Percentiles rank a stretch among this genome's conserved stretches.
These are phyloP conservation scores for Pollachius pollachius DNA, from an alignment of 2,113 vertebrate species.

Conservation along the genomic window DNA sequence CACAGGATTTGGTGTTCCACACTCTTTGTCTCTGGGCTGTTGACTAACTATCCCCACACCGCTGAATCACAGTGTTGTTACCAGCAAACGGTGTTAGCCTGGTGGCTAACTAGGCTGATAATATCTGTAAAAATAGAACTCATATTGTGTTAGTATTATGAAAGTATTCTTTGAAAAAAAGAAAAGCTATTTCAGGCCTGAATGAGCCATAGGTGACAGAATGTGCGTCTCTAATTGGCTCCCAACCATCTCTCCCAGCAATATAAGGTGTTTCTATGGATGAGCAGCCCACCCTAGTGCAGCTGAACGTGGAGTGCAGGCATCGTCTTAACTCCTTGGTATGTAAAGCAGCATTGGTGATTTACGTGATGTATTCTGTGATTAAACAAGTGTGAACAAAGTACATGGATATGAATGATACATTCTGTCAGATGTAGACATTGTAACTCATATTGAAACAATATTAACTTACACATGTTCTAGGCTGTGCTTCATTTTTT, in stretches of 20 bases:
- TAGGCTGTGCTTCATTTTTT: background rate
- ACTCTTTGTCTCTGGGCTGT: slow-evolving; percentile 6
- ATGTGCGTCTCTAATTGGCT: slow-evolving; percentile 57
- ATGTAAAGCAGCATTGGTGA: background rate
- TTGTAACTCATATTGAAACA: background rate
- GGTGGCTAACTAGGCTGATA: background rate
- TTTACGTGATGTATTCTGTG: background rate
- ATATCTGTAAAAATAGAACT: slow-evolving; percentile 5
- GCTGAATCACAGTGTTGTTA: slow-evolving; percentile 49
- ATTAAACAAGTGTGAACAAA: background rate
- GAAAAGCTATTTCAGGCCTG: slow-evolving; percentile 19
- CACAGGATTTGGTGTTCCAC: slow-evolving; percentile 24
- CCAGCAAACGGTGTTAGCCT: slow-evolving; percentile 36
- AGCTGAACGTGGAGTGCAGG: slow-evolving; percentile 15
- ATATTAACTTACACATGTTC: background rate
- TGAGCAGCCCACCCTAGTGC: slow-evolving; percentile 16
- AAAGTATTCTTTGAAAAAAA: slow-evolving; percentile 18
- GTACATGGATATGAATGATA: background rate
- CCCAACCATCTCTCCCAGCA: slow-evolving; percentile 42
- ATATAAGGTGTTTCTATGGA: slow-evolving; percentile 49
- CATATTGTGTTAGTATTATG: slow-evolving; percentile 19
- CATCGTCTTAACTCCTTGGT: slow-evolving; percentile 12
- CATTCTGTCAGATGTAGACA: background rate
- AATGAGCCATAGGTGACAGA: slow-evolving; percentile 52
- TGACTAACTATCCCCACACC: slow-evolving; percentile 1